Conservation (phyloP, 2,888 invertebrate species). For the Sesamia inferens region DNA sequence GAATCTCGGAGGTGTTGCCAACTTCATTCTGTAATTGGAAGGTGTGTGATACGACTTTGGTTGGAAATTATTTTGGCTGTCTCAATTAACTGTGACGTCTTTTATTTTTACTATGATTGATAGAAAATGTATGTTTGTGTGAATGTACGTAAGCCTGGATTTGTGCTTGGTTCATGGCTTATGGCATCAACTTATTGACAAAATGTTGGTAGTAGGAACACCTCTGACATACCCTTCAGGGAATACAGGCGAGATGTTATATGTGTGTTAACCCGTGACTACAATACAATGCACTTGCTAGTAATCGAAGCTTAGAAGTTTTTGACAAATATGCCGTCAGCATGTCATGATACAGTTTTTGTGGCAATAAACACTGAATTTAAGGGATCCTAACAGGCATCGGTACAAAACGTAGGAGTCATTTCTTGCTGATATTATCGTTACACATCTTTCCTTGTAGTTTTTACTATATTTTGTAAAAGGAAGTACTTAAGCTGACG, state of each 20-base stretch:
- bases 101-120: not conserved
- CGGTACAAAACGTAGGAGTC: constrained; percentile 23
- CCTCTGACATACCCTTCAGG: not conserved
- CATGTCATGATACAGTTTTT: constrained; percentile 30
- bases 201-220: not conserved
- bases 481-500: not conserved
- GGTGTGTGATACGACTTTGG: constrained; percentile 27
- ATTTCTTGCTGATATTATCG: constrained; percentile 20
- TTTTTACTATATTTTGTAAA: constrained; percentile 3
- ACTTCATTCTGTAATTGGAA: constrained; percentile 58
- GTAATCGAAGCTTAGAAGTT: constrained; percentile 32
- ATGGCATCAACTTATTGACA: too few relatives aligned
- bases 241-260: not conserved
- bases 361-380: constrained; percentile 40
- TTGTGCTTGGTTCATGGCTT: not conserved
- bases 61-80: constrained; percentile 15
- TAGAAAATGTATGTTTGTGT: not conserved
- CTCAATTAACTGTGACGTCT: constrained; percentile 1
- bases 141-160: not conserved
- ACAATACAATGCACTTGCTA: constrained; percentile 20
- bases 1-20: constrained; percentile 72
- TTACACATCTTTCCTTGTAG: constrained; percentile 5
- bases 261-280: constrained; percentile 34
- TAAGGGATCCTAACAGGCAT: constrained; percentile 47
- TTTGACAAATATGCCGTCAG: constrained; percentile 32